phyloP scores from a whole-genome alignment of 2,888 invertebrate genomes.

The Drosophila barbarae region DNA sequence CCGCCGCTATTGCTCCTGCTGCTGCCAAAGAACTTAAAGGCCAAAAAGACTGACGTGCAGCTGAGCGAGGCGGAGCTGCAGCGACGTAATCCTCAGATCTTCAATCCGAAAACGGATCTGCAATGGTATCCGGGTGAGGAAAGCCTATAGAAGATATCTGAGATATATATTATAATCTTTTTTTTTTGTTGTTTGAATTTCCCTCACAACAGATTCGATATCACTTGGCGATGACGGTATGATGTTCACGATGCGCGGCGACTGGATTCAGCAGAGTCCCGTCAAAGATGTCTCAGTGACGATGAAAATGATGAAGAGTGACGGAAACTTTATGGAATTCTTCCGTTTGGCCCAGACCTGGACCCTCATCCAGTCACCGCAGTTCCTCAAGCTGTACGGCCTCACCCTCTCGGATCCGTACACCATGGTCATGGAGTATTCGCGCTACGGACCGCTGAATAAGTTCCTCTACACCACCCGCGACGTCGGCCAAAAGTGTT shows the following conservation, averaged over 20 bases:
- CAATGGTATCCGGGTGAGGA: constrained; percentile 71
- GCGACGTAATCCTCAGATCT: constrained; percentile 77
- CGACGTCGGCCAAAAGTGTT: constrained; percentile 84
- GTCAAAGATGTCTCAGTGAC: constrained; percentile 88
- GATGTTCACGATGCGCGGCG: constrained; percentile 86
- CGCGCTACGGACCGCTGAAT: constrained; percentile 89
- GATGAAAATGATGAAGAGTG: constrained; percentile 87
- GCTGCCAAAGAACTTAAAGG: constrained; percentile 78
- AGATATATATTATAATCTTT: neutral
- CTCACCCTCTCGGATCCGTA: constrained; percentile 88
- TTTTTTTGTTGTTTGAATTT: neutral
- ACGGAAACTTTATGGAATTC: constrained; percentile 86
- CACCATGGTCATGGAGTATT: constrained; percentile 90
- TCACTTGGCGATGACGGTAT: constrained; percentile 83
- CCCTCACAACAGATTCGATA: constrained; percentile 81
- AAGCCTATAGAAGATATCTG: neutral
- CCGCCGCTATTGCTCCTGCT: constrained; percentile 77
- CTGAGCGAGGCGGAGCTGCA: constrained; percentile 76
- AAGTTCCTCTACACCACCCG: constrained; percentile 79
- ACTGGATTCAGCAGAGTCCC: constrained; percentile 88
- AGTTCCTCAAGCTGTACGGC: constrained; percentile 89
- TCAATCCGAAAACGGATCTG: constrained; percentile 77
- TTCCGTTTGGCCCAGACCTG: constrained; percentile 88
- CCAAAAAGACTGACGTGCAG: constrained; percentile 78
- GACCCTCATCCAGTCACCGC: constrained; percentile 88